Base-by-base conservation (phyloP, 2,888 invertebrate genomes). In the Calameuta idolon region DNA sequence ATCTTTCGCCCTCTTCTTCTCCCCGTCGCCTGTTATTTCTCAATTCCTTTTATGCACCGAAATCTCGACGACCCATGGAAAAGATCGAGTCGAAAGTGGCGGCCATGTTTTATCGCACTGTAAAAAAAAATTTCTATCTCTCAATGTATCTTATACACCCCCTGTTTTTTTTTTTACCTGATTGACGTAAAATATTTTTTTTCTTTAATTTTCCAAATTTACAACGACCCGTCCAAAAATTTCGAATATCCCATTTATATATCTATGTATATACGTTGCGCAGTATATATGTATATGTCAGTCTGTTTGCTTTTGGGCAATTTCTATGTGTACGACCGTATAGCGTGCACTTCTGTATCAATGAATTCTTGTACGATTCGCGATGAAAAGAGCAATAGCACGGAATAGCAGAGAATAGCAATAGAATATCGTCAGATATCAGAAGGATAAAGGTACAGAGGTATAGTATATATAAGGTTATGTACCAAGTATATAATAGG, bases 1-100 rank as follows among this genome's bases (percentile, higher is more conserved):
- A 31, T 69, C 69, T 77, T 74, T 74, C 74, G 9, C 35, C 30
- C 31, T 74, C 74, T 69, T 37, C 75, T 34, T 33, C 76, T 71
- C 71, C 75, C 11, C 34, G 12, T 33, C 40, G 71, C 55, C 74
- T 75, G 76, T 73, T 40, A 37, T 35, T 34, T 69, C 74, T n/a
- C 77, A 33, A 74, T 40, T 31, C 71, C 71, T 12, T 23, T 15
- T 31, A 71, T 33, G 9, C 71, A 4, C 30, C 31, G 12, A 31
- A 71, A 71, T 55, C 23, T 55, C 55, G 9, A 2, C 2, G 55
- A 55, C 5, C 55, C 55, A 23, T 55, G 0, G 23, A 55, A 23
- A 23, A 23, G 40, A 55, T 55, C 40, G 40, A 55, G 23, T 55
- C 55, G 55, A 1, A 23, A 23, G 15, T 0, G 23, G 23, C 55